Percentiles rank a stretch among this genome's conserved stretches.
Conservation (phyloP, 2,113 vertebrate genomes). For the Halichoerus grypus region DNA sequence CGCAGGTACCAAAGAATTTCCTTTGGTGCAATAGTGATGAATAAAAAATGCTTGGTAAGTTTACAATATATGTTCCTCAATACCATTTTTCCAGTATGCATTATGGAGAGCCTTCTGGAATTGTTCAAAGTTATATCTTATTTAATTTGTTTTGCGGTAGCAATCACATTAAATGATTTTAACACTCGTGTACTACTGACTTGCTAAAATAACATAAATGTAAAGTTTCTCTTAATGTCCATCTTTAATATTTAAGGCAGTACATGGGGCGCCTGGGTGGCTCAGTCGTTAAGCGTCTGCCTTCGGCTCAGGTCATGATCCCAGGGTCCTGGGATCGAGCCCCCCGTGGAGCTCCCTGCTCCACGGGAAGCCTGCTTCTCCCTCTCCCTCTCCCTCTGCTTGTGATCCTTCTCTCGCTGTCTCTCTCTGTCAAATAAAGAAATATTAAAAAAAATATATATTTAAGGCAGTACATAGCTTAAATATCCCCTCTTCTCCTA, state of each 20-base stretch:
- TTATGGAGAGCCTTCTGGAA: neutral
- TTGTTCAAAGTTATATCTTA: neutral
- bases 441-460: neutral
- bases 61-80: neutral
- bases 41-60: neutral
- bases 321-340: too few relatives aligned
- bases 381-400: too few relatives aligned
- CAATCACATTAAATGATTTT: constrained; percentile 32
- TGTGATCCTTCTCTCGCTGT: too few relatives aligned
- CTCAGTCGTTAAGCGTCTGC: too few relatives aligned
- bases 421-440: too few relatives aligned
- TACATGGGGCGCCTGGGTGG: neutral
- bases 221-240: constrained; percentile 4
- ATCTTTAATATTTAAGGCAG: neutral
- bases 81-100: neutral
- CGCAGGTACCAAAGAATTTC: neutral
- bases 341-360: too few relatives aligned
- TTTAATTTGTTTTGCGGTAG: constrained; percentile 1
- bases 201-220: constrained; percentile 6
- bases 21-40: neutral
- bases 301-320: too few relatives aligned
- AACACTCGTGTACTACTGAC: neutral
- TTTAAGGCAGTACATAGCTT: neutral
- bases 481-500: neutral
- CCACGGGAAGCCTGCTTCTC: too few relatives aligned